Percentiles rank a stretch among this genome's conserved stretches.
Conservation (phyloP, 2,888 invertebrate genomes). For the Aphidius colemani region DNA sequence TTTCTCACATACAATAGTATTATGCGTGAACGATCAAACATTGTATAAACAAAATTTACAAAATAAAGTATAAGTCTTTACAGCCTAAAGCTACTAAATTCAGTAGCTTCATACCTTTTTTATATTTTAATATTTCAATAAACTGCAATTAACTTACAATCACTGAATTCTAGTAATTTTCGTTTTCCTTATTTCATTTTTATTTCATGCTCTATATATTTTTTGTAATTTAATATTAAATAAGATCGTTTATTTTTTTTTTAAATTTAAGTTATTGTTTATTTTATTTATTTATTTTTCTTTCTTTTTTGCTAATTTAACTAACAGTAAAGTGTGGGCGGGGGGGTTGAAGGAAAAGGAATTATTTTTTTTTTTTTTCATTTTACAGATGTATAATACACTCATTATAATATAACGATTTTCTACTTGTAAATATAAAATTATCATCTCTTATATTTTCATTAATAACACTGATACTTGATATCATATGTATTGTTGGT, state of each 20-base stretch:
- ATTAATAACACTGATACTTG: conserved; percentile 52
- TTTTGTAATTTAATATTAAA: conserved; percentile 47
- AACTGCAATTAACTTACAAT: conserved; percentile 9
- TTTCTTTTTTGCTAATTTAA: conserved; percentile 46
- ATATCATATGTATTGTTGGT: conserved; percentile 37
- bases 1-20: conserved; percentile 60
- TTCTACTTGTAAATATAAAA: conserved; percentile 55
- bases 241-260: conserved; percentile 45
- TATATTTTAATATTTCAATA: background rate
- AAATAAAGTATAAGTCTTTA: conserved; percentile 61
- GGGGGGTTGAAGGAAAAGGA: conserved; percentile 22
- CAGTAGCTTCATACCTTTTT: conserved; percentile 56
- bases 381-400: conserved; percentile 51
- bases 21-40: conserved; percentile 60
- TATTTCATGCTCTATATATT: conserved; percentile 34
- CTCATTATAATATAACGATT: conserved; percentile 46
- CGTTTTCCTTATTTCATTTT: conserved; percentile 38
- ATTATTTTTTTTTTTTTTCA: conserved; percentile 41
- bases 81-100: conserved; percentile 60
- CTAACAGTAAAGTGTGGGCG: conserved; percentile 43
- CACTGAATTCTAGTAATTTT: conserved; percentile 36
- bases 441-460: conserved; percentile 56
- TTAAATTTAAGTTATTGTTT: too few species aligned
- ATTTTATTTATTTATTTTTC: too few species aligned
- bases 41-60: conserved; percentile 62